Percentiles rank a stretch among this genome's conserved stretches.
phyloP scores from a whole-genome alignment of 1,140 invertebrate species.

The Anastrepha ludens region DNA sequence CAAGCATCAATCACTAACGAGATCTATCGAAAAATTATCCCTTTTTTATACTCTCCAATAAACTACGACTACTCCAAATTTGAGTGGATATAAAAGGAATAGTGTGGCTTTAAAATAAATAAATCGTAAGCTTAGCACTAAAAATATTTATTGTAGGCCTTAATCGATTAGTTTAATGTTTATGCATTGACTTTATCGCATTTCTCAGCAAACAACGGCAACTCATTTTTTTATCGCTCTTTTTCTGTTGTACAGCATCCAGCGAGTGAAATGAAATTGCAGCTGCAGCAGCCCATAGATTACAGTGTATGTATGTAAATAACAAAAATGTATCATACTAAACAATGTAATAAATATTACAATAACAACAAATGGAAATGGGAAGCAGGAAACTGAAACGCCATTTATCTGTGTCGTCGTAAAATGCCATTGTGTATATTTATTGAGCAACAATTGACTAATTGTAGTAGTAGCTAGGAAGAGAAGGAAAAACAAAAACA shows the following conservation, averaged over 20 bases:
- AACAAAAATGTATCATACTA: neutral
- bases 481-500: neutral
- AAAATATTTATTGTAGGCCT: neutral
- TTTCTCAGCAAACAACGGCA: neutral
- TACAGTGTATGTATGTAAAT: neutral
- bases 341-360: slow-evolving; percentile 21
- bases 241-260: neutral
- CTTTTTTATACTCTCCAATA: too few species aligned
- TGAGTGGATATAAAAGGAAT: too few species aligned
- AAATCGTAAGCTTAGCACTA: neutral
- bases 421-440: slow-evolving; percentile 39
- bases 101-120: neutral
- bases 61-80: too few species aligned
- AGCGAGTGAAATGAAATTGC: neutral
- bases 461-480: neutral
- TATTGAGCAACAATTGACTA: slow-evolving; percentile 48
- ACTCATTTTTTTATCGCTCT: neutral
- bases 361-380: slow-evolving; percentile 7
- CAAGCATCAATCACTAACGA: too few species aligned
- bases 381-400: neutral
- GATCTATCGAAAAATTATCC: too few species aligned
- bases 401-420: slow-evolving; percentile 42
- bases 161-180: slow-evolving; percentile 30
- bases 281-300: neutral
- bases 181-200: slow-evolving; percentile 29